Evolutionary conservation across 2,888 invertebrate species (phyloP).

Genomic region (Sphaerophoria taeniata): DNA sequence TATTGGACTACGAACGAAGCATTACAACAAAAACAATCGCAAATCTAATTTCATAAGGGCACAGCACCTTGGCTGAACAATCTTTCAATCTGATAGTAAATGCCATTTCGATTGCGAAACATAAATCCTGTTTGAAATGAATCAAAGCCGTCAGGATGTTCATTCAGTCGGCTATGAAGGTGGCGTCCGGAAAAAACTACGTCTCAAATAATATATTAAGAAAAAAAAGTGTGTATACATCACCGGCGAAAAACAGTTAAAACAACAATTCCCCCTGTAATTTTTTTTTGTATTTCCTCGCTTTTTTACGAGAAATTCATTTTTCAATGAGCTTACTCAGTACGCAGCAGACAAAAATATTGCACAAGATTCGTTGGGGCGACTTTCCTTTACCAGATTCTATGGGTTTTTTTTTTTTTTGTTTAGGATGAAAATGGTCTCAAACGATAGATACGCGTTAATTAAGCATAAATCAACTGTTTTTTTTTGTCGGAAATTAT

Average conservation of each 20-base stretch:
- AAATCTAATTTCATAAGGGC: neutral
- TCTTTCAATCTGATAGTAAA: neutral
- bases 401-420: too few species aligned
- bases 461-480: too few species aligned
- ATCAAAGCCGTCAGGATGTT: neutral
- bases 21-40: neutral
- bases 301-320: neutral
- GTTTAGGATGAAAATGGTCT: too few species aligned
- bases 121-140: neutral
- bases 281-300: slow-evolving; percentile 2
- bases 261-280: neutral
- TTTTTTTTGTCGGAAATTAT: too few species aligned
- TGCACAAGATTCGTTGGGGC: slow-evolving; percentile 30
- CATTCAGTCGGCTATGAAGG: neutral
- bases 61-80: neutral
- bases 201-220: neutral
- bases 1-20: neutral
- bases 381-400: too few species aligned
- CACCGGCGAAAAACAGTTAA: slow-evolving; percentile 20
- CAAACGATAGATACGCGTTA: too few species aligned
- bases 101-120: neutral
- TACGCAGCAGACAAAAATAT: slow-evolving; percentile 31
- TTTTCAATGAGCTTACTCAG: slow-evolving; percentile 4
- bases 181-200: slow-evolving; percentile 18
- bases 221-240: slow-evolving; percentile 5